Evolutionary conservation across 2,113 vertebrate species (phyloP).

Genomic region (Acrocephalus kingi): DNA sequence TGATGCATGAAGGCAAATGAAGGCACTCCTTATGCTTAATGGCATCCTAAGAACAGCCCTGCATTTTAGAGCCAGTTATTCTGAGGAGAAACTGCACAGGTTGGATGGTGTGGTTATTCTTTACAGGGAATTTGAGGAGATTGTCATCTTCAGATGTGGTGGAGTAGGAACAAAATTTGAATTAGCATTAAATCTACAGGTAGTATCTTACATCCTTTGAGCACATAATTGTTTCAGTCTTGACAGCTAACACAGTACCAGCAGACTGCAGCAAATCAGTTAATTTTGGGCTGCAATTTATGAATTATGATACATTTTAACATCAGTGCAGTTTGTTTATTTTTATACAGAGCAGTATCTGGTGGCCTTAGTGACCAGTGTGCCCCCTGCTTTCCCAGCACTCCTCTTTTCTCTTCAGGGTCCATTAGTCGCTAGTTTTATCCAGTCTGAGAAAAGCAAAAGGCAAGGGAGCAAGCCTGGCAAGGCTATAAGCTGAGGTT

Average conservation of each 20-base stretch:
- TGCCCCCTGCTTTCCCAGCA: background rate
- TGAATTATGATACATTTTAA: background rate
- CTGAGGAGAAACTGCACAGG: background rate
- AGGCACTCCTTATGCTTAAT: background rate
- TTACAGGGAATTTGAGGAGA: background rate
- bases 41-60: background rate
- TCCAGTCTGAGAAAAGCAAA: background rate
- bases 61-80: background rate
- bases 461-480: background rate
- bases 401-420: background rate
- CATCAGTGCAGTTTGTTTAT: background rate
- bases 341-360: background rate
- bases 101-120: background rate
- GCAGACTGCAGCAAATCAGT: background rate
- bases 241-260: background rate
- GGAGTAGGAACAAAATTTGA: background rate
- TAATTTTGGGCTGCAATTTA: background rate
- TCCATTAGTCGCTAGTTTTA: background rate
- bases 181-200: background rate
- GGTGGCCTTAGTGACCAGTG: background rate
- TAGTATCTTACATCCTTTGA: background rate
- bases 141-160: background rate
- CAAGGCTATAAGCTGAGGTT: background rate
- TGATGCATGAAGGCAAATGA: slow-evolving; percentile 21
- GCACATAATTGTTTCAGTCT: background rate